Evolutionary conservation across 1,140 invertebrate genomes (phyloP).

Genomic region (Ips nitidus): DNA sequence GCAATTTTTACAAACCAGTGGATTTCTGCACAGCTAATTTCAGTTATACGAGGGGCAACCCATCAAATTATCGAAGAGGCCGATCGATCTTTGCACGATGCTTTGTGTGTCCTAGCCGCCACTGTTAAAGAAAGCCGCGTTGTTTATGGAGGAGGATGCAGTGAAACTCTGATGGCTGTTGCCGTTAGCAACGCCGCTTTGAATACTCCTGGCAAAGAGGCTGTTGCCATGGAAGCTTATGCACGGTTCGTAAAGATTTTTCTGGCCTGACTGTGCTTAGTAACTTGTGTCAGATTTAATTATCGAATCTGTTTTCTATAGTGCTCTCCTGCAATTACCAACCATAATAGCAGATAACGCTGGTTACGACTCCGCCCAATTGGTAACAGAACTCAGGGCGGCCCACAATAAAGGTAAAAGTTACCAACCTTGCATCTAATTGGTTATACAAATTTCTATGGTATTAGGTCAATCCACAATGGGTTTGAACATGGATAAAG

Average conservation of each 20-base stretch:
- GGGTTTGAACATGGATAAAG: slow-evolving; percentile 93
- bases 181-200: slow-evolving; percentile 83
- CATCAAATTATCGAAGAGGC: slow-evolving; percentile 99
- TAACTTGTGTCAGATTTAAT: neutral
- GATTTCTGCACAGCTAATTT: neutral
- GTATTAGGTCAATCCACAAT: slow-evolving; percentile 55
- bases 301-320: slow-evolving; percentile 21
- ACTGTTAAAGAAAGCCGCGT: slow-evolving; percentile 92
- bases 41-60: slow-evolving; percentile 95
- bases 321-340: slow-evolving; percentile 84
- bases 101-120: slow-evolving; percentile 93
- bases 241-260: slow-evolving; percentile 53
- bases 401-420: slow-evolving; percentile 74
- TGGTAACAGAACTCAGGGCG: slow-evolving; percentile 88
- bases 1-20: neutral
- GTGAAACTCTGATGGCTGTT: slow-evolving; percentile 96
- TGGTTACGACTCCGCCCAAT: slow-evolving; percentile 95
- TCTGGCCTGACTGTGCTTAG: slow-evolving; percentile 3
- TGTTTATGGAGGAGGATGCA: slow-evolving; percentile 88
- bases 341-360: slow-evolving; percentile 98
- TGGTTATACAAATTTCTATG: neutral
- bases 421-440: neutral
- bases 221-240: slow-evolving; percentile 96
- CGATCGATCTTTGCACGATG: slow-evolving; percentile 96
- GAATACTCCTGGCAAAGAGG: slow-evolving; percentile 94